Base-by-base conservation (phyloP, 2,113 vertebrate genomes). In the Cyphomyrus plagiostoma region DNA sequence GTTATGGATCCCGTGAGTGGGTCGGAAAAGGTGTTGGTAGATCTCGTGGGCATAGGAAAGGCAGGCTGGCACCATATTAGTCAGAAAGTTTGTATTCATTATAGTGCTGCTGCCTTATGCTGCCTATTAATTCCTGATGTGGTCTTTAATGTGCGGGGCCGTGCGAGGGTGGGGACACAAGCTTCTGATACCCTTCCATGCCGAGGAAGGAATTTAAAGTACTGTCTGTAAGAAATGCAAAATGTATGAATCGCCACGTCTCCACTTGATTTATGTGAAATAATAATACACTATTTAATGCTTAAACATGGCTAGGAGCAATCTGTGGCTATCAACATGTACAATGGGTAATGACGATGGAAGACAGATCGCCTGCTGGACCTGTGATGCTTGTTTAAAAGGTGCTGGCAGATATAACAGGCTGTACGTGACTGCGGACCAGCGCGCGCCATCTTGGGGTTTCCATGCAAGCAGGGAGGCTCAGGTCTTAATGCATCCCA, bases 231-330 rank as follows among this genome's bases (percentile, higher is more conserved):
- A 94, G 95, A 80, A 96, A 97, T 97, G 96, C 93, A 97, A 97
- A 97, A 97, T 97, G 96, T 97, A 97, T 97, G 97, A 97, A 97
- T 96, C 96, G 96, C 96, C 96, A 97, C 96, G 96, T 97, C 96
- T 95, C 95, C 93, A 93, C 93, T 96, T 97, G 97, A 97, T 97
- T 97, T 97, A 97, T 97, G 97, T 97, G 97, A 97, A 97, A 97
- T 97, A 97, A 97, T 97, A 97, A 97, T 96, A 95, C 96, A 96
- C 97, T 97, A 97, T 97, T 97, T 97, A 97, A 97, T 97, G 97
- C 96, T 97, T 97, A 97, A 97, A 97, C 97, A 97, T 97, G 97
- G 96, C 97, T 96, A 95, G 96, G 92, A 97, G 97, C 97, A 94
- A 97, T 94, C 93, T 95, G 94, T 93, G 94, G 95, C 96, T 95